A percentile compares a stretch with the other conserved stretches of the same genome.
phyloP scores from a whole-genome alignment of 2,797 vertebrate species.

The Fistularia tabacaria region DNA sequence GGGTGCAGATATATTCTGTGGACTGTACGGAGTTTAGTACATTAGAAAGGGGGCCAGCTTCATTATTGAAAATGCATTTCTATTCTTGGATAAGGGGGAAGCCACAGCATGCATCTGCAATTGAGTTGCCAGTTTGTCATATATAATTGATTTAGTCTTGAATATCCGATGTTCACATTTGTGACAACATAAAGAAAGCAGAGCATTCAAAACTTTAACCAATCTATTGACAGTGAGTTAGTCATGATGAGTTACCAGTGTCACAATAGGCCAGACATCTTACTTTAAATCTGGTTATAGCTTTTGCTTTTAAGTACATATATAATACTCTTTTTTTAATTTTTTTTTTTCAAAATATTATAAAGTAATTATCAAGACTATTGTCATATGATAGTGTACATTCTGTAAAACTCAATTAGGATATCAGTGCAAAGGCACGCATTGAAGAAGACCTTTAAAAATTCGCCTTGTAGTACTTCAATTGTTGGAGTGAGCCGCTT shows the following conservation, averaged over 20 bases:
- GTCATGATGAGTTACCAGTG: too few relatives aligned
- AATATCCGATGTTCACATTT: constrained; percentile 9
- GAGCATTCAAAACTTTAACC: neutral
- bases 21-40: neutral
- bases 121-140: constrained; percentile 29
- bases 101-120: constrained; percentile 12
- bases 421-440: too few relatives aligned
- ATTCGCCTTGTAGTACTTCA: neutral
- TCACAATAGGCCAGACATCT: too few relatives aligned
- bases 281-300: too few relatives aligned
- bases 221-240: neutral
- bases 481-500: neutral
- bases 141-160: constrained; percentile 30
- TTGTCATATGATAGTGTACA: too few relatives aligned
- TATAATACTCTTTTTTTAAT: too few relatives aligned
- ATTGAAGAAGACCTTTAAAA: too few relatives aligned
- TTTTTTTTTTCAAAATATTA: too few relatives aligned
- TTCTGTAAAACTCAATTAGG: too few relatives aligned
- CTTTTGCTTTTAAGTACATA: too few relatives aligned
- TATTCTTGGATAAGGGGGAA: constrained; percentile 26
- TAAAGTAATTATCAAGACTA: too few relatives aligned
- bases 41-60: constrained; percentile 23
- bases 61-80: constrained; percentile 37
- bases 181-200: neutral
- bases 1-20: neutral